Evolutionary conservation across 2,113 vertebrate species (phyloP).

Genomic region (Callocephalon fimbriatum): DNA sequence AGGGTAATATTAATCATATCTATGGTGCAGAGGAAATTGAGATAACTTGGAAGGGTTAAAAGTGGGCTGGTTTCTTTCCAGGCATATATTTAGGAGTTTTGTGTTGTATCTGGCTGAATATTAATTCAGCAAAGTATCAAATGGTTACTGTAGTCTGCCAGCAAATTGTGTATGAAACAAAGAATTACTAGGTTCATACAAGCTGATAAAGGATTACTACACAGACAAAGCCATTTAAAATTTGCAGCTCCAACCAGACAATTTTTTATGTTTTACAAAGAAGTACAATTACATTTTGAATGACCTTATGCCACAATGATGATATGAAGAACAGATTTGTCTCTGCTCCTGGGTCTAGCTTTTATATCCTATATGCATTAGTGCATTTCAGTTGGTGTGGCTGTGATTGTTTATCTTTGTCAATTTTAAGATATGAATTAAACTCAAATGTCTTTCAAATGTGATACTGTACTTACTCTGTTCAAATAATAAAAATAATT

Average conservation of each 20-base stretch:
- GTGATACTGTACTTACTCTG: constrained; percentile 67
- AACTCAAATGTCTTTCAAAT: constrained; percentile 73
- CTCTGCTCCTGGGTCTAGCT: constrained; percentile 53
- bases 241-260: constrained; percentile 52
- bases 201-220: constrained; percentile 43
- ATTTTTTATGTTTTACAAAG: constrained; percentile 66
- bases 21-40: constrained; percentile 49
- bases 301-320: constrained; percentile 63
- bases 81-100: constrained; percentile 38
- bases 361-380: constrained; percentile 52
- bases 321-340: constrained; percentile 73
- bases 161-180: constrained; percentile 62
- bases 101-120: constrained; percentile 53
- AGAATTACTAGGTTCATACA: constrained; percentile 59
- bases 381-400: constrained; percentile 51
- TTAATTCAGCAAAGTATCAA: constrained; percentile 65
- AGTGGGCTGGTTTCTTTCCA: constrained; percentile 38
- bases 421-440: constrained; percentile 69
- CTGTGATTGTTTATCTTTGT: constrained; percentile 60
- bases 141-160: constrained; percentile 52
- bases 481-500: constrained; percentile 83
- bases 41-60: constrained; percentile 63
- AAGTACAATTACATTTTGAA: constrained; percentile 68
- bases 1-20: constrained; percentile 48
- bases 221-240: constrained; percentile 60